Percentiles rank a stretch among this genome's conserved stretches.
phyloP scores from a whole-genome alignment of 2,888 invertebrate species.

The Tenthredo livida region DNA sequence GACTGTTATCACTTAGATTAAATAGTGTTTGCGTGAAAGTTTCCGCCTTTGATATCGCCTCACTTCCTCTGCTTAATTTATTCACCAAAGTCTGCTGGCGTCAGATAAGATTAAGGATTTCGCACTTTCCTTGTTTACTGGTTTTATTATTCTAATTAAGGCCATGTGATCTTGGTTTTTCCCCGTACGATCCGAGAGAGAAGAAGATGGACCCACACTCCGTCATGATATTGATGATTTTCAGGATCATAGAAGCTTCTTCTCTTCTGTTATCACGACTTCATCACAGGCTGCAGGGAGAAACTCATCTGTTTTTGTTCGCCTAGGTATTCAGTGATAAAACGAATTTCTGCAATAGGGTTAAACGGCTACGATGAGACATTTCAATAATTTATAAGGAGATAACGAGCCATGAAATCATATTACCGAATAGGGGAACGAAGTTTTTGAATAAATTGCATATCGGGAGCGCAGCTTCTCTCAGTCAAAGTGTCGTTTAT shows the following conservation, averaged over 20 bases:
- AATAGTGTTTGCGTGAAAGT: not conserved
- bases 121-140: slow-evolving; percentile 9
- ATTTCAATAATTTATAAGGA: slow-evolving; percentile 8
- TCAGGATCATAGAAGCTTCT: not conserved
- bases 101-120: slow-evolving; percentile 5
- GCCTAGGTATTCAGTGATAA: not conserved
- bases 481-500: slow-evolving; percentile 18
- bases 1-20: slow-evolving; percentile 6
- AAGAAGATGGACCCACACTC: not conserved
- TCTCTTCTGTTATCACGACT: not conserved
- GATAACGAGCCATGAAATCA: slow-evolving; percentile 4
- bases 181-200: not conserved
- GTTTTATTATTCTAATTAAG: not conserved
- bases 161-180: not conserved
- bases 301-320: not conserved
- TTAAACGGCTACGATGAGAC: not conserved
- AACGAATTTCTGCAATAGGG: not conserved
- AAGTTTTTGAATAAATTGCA: slow-evolving; percentile 16
- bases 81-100: not conserved
- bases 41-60: slow-evolving; percentile 15
- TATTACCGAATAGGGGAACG: not conserved
- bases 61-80: slow-evolving; percentile 25
- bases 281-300: not conserved
- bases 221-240: not conserved
- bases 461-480: not conserved